These are phyloP conservation scores for Alethe diademata DNA, from an alignment of 2,113 vertebrate species.

Conservation along the genomic window DNA sequence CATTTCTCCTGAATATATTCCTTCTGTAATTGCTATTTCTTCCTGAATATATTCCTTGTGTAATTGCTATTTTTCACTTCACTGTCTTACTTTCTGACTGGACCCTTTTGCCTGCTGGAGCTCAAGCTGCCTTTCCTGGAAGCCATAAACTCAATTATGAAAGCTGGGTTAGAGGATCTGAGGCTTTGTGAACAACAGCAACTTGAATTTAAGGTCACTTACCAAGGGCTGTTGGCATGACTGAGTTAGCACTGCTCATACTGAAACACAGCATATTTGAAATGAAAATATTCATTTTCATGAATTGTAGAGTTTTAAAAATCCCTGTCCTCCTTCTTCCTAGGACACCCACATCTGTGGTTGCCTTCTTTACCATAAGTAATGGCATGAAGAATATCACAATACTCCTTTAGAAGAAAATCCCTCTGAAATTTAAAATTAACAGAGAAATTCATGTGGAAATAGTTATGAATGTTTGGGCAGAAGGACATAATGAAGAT, in stretches of 20 bases:
- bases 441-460: slow-evolving; percentile 30
- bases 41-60: neutral
- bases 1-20: neutral
- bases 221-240: neutral
- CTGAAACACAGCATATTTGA: neutral
- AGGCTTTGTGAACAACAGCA: neutral
- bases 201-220: neutral
- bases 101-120: neutral
- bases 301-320: neutral
- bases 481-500: slow-evolving; percentile 21
- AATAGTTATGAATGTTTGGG: slow-evolving; percentile 29
- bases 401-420: neutral
- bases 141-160: neutral
- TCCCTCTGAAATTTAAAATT: slow-evolving; percentile 5
- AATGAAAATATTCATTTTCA: neutral
- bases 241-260: neutral
- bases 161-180: neutral
- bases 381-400: neutral
- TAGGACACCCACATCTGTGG: neutral
- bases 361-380: neutral
- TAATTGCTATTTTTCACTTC: neutral
- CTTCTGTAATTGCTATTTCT: neutral
- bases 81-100: neutral
- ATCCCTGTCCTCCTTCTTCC: neutral
- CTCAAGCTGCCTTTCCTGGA: neutral